Evolutionary conservation across 2,888 invertebrate genomes (phyloP), one percentile per base, ranked within the genome.

Genomic region (Oligia latruncula): DNA sequence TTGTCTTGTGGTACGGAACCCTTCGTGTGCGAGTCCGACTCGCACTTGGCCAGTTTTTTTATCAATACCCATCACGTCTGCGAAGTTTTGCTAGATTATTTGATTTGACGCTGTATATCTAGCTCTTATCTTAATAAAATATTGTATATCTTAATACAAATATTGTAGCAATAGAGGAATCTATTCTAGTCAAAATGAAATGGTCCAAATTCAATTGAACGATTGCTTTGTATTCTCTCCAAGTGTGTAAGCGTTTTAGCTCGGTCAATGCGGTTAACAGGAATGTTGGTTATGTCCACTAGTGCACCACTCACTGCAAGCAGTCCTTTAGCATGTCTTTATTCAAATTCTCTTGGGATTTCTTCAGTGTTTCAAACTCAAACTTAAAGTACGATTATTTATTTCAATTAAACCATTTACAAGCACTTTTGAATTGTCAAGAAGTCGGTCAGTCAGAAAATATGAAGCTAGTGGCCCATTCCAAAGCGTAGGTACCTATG

Each of bases 251-350:
- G 62, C 74, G 35, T 66, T 84, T 49, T 46, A 71, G 73, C 75
- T 83, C 70, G 75, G 79, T 83, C 70, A 71, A 55, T 79, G 73
- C 58, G 58, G 83, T 52, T 67, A 66, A n/a, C 65, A 71, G 68
- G 70, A 70, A 78, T 73, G 66, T 75, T 29, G 52, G 65, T 46
- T 58, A 75, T 74, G 74, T 52, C 58, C 43, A 52, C 70, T 35
- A 35, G 20, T 52, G 66, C 68, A 52, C n/a, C 29, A 49, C 46
- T 74, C 52, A 55, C 17, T 73, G 29, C 13, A 52, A 29, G 3
- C n/a, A 55, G 49, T 60, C 17, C 71, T 64, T 60, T 62, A 55
- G 58, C 62, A 64, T 52, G 52, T 82, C 52, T 40, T 60, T 49
- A 58, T 71, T 55, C 23, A 52, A 74, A 66, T 77, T 46, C 40